Conservation (phyloP, 1,140 invertebrate genomes). For the Planococcus citri region DNA sequence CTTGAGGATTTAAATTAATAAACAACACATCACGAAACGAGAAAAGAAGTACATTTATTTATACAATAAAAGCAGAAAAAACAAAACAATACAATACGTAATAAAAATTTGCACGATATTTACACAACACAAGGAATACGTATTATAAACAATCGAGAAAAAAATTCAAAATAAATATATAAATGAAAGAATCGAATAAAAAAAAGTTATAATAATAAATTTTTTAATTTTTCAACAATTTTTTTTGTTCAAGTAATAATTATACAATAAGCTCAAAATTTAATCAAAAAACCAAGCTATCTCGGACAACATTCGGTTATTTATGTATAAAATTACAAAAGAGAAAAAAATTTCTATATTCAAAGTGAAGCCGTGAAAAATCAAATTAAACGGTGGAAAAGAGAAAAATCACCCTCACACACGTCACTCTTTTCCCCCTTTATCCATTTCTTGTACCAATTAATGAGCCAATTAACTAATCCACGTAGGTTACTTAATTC, state of each 20-base stretch:
- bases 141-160: not conserved
- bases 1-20: too few species aligned
- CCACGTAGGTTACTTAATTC: not conserved
- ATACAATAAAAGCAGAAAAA: not conserved
- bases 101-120: not conserved
- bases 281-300: not conserved
- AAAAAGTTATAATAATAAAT: not conserved
- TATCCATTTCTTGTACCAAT: too few species aligned
- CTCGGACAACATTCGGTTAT: not conserved
- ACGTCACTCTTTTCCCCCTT: not conserved
- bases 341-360: not conserved
- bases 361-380: not conserved
- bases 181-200: not conserved
- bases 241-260: not conserved
- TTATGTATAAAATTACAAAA: not conserved
- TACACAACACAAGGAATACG: not conserved
- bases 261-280: not conserved
- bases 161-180: not conserved
- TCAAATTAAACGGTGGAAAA: not conserved
- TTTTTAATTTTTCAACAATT: too few species aligned
- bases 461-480: not conserved
- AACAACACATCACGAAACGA: too few species aligned
- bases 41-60: too few species aligned
- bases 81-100: not conserved
- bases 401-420: not conserved